Percentiles rank a stretch among this genome's conserved stretches.
Conservation (phyloP, 2,797 vertebrate species). For the Petrocephalus schoutedeni region DNA sequence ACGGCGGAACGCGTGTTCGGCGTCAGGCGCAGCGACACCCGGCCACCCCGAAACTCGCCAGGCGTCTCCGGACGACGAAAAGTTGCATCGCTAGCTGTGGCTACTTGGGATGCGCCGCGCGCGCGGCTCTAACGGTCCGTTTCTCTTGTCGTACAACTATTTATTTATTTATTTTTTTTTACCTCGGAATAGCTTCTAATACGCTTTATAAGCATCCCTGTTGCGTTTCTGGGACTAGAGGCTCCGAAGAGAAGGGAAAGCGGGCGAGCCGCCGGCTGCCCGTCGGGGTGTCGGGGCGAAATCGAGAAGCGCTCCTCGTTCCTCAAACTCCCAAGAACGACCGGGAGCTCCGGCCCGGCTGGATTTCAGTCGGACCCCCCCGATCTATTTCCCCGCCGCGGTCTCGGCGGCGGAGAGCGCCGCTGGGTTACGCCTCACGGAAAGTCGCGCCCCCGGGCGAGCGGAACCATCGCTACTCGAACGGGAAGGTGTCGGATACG, state of each 20-base stretch:
- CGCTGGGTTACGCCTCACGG: slow-evolving; percentile 22
- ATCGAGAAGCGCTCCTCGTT: slow-evolving; percentile 42
- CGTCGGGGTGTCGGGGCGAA: slow-evolving; percentile 28
- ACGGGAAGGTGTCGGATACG: background rate
- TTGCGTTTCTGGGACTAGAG: background rate
- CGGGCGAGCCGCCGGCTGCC: background rate
- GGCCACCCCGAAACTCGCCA: background rate
- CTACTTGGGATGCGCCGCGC: background rate
- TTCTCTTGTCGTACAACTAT: background rate
- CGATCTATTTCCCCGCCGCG: slow-evolving; percentile 29
- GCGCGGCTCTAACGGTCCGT: background rate
- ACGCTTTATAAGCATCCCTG: background rate
- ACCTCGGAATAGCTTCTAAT: background rate
- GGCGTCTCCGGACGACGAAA: background rate
- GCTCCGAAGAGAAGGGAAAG: background rate
- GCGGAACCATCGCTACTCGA: background rate
- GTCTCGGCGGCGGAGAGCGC: slow-evolving; percentile 28
- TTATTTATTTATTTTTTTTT: background rate
- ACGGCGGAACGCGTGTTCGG: background rate
- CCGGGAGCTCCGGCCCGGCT: slow-evolving; percentile 42
- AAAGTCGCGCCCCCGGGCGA: slow-evolving; percentile 32
- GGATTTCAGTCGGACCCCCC: background rate
- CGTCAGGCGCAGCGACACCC: background rate
- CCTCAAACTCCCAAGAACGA: slow-evolving; percentile 41
- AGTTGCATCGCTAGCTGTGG: background rate